Conservation (phyloP, 2,113 vertebrate genomes). For the Ptychochromis oligacanthus region DNA sequence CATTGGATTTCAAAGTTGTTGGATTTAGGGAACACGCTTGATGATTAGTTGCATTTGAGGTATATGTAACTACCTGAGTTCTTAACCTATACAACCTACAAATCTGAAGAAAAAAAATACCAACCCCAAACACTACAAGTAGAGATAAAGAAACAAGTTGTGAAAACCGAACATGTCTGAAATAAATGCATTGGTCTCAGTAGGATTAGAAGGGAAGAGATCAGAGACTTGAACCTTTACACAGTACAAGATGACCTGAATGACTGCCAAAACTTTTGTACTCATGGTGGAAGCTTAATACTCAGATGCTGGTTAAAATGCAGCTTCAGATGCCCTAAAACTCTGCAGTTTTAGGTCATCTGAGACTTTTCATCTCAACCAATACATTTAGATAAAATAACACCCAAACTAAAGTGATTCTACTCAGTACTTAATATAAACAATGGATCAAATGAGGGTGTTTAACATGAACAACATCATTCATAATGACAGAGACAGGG, state of each 20-base stretch:
- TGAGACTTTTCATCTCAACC: too few species aligned
- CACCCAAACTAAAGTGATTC: too few species aligned
- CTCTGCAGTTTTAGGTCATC: too few species aligned
- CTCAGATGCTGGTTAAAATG: too few species aligned
- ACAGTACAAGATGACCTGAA: background rate
- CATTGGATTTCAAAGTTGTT: slow-evolving; percentile 21
- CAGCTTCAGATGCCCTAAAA: too few species aligned
- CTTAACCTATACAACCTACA: background rate
- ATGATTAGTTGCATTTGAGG: slow-evolving; percentile 42
- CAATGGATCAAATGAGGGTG: too few species aligned
- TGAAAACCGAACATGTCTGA: background rate
- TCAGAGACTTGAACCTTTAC: background rate
- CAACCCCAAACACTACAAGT: background rate
- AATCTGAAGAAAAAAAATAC: background rate
- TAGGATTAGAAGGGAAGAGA: background rate
- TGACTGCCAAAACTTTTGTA: background rate
- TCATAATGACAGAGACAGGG: too few species aligned
- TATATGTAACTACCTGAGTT: slow-evolving; percentile 11
- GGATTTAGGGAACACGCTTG: slow-evolving; percentile 21
- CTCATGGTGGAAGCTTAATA: too few species aligned
- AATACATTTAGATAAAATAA: too few species aligned
- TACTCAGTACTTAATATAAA: too few species aligned
- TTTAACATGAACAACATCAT: too few species aligned
- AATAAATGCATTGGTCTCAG: slow-evolving; percentile 1
- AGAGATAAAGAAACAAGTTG: background rate